A percentile compares a stretch with the other conserved stretches of the same genome.
Conservation (phyloP, 1,140 invertebrate species). For the Eupeodes corollae region DNA sequence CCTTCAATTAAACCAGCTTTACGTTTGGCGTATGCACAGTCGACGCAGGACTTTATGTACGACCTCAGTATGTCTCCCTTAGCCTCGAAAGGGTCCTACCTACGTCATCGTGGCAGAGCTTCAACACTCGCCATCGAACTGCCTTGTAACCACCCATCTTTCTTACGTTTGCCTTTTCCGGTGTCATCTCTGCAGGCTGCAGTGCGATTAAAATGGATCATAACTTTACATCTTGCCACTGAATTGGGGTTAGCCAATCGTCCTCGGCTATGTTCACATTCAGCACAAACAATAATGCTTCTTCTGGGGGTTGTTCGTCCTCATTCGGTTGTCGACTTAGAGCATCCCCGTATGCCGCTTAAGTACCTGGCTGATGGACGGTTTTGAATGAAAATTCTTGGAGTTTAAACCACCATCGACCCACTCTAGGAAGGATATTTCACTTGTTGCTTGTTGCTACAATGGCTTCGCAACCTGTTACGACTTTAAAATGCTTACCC, state of each 20-base stretch:
- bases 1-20: constrained; percentile 6
- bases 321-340: constrained; percentile 17
- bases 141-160: neutral
- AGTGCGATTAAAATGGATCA: too few species aligned
- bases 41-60: neutral
- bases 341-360: constrained; percentile 24
- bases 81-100: constrained; percentile 1
- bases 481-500: constrained; percentile 23
- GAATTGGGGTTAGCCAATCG: too few species aligned
- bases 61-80: constrained; percentile 5
- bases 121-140: neutral
- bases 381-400: constrained; percentile 23
- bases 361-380: constrained; percentile 12
- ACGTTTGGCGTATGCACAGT: neutral
- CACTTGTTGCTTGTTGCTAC: constrained; percentile 18
- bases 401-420: constrained; percentile 23
- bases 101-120: neutral
- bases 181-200: neutral
- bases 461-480: constrained; percentile 27
- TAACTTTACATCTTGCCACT: too few species aligned
- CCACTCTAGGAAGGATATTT: constrained; percentile 18
- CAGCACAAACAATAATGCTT: neutral
- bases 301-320: too few species aligned
- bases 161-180: too few species aligned
- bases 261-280: too few species aligned